phyloP scores from a whole-genome alignment of 2,888 invertebrate genomes.

The Dynastes grantii region DNA sequence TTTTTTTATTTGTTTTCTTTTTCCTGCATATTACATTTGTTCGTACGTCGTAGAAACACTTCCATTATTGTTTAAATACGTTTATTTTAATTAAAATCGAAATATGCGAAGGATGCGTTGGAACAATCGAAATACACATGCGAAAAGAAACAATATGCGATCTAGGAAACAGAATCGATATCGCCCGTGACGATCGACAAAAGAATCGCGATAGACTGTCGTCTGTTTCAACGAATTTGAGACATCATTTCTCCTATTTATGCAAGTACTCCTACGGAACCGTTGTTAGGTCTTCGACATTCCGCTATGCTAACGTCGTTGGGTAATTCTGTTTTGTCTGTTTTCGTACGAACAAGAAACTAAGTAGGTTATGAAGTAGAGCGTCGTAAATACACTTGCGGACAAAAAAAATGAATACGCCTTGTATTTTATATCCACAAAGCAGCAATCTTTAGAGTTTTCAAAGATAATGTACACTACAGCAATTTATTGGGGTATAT shows the following conservation, averaged over 20 bases:
- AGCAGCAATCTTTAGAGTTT: background rate
- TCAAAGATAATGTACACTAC: too few relatives aligned
- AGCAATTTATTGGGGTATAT: too few relatives aligned
- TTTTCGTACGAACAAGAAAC: conserved; percentile 51
- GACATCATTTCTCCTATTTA: conserved; percentile 9
- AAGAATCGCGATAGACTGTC: conserved; percentile 21
- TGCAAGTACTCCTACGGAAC: background rate
- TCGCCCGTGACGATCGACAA: conserved; percentile 9
- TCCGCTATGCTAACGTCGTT: conserved; percentile 2
- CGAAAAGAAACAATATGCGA: background rate
- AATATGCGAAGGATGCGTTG: too few relatives aligned
- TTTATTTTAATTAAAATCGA: too few relatives aligned
- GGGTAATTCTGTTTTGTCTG: conserved; percentile 32
- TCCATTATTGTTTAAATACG: too few relatives aligned
- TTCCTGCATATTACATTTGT: background rate
- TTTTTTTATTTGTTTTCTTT: background rate
- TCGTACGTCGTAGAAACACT: background rate
- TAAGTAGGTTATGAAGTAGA: conserved; percentile 48
- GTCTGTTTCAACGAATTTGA: conserved; percentile 14
- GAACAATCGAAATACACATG: background rate
- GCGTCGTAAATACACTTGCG: conserved; percentile 23
- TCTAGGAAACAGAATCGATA: background rate
- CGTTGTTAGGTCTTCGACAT: background rate
- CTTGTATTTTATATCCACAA: background rate
- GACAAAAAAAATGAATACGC: background rate